phyloP scores from a whole-genome alignment of 2,888 invertebrate genomes.

The Torymus auratus region DNA sequence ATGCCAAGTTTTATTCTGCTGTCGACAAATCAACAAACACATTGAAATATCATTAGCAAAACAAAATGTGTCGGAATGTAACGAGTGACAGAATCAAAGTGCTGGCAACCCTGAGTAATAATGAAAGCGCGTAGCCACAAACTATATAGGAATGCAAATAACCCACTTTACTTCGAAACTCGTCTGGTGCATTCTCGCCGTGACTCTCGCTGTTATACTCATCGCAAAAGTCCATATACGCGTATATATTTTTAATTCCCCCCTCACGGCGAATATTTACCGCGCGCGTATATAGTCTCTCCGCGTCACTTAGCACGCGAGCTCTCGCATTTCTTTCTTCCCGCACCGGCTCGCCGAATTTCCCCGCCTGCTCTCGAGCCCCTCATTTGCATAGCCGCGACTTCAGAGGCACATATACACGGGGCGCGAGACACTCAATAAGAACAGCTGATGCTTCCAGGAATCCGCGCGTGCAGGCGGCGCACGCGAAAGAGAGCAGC shows the following conservation, averaged over 20 bases:
- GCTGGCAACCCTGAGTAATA: too few relatives aligned
- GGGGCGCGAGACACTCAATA: constrained; percentile 6
- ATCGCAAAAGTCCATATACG: neutral
- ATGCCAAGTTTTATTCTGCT: too few relatives aligned
- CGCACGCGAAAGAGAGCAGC: too few relatives aligned
- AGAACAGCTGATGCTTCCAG: constrained; percentile 52
- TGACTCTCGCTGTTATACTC: neutral
- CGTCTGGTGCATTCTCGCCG: constrained; percentile 18
- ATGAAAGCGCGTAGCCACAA: neutral
- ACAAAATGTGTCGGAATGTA: too few relatives aligned
- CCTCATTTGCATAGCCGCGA: too few relatives aligned
- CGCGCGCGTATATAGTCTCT: neutral
- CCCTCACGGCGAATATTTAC: constrained; percentile 13
- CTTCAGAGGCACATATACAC: too few relatives aligned
- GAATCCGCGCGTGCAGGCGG: neutral
- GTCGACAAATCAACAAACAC: too few relatives aligned
- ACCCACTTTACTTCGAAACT: constrained; percentile 39
- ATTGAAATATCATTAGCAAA: too few relatives aligned
- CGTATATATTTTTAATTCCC: constrained; percentile 52
- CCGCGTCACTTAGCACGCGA: constrained; percentile 21
- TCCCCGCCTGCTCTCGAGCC: neutral
- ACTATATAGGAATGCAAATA: constrained; percentile 6
- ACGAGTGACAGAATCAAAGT: too few relatives aligned
- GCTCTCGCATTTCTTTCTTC: neutral
- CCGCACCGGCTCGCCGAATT: neutral